Percentiles rank a stretch among this genome's conserved stretches.
These are phyloP conservation scores for Hycleus phaleratus DNA, from an alignment of 1,140 invertebrate genomes.

Conservation along the genomic window DNA sequence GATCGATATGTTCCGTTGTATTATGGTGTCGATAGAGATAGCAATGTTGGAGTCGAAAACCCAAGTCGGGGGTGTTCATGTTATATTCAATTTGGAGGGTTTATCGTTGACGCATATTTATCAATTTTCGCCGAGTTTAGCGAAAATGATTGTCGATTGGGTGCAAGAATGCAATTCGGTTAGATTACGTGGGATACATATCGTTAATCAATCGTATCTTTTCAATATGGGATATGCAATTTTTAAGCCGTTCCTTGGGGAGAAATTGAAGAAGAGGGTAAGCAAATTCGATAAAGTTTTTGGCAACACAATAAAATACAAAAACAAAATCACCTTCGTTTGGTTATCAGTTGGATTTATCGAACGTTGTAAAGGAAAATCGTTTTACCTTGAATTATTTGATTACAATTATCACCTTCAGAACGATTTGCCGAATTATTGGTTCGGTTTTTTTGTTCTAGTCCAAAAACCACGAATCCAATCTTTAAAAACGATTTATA, in stretches of 20 bases:
- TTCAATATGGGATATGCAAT: constrained; percentile 69
- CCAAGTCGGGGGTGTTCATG: constrained; percentile 53
- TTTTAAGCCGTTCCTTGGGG: constrained; percentile 69
- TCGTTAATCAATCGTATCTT: constrained; percentile 71
- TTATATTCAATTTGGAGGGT: constrained; percentile 63
- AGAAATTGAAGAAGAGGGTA: constrained; percentile 53
- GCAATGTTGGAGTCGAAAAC: constrained; percentile 55
- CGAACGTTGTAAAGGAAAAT: too few species aligned
- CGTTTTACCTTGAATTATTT: too few species aligned
- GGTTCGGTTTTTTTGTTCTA: too few species aligned
- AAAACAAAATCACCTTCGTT: too few species aligned
- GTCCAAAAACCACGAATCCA: too few species aligned
- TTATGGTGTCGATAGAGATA: constrained; percentile 51
- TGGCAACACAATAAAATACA: too few species aligned
- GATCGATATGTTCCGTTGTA: constrained; percentile 50
- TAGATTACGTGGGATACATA: constrained; percentile 62
- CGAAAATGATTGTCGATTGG: constrained; percentile 54
- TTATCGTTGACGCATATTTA: constrained; percentile 57
- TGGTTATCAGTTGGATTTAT: too few species aligned
- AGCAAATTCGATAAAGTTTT: constrained; percentile 15
- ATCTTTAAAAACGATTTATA: too few species aligned
- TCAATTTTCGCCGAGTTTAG: constrained; percentile 63
- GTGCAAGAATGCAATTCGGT: constrained; percentile 58
- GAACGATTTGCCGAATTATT: too few species aligned
- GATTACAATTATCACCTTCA: too few species aligned